Evolutionary conservation across 2,797 vertebrate genomes (phyloP).

Genomic region (Enoplosus armatus): DNA sequence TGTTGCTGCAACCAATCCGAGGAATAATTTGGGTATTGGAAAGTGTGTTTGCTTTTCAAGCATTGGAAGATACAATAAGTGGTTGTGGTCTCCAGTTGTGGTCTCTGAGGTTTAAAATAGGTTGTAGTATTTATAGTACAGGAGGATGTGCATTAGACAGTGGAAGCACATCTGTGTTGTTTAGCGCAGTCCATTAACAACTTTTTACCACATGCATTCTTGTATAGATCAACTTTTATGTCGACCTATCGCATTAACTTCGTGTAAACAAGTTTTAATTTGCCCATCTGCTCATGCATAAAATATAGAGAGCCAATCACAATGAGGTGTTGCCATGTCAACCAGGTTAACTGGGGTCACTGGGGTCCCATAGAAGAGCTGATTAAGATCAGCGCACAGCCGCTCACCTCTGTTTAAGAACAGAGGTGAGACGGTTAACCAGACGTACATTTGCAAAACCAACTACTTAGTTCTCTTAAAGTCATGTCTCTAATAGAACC

Average conservation of each 20-base stretch:
- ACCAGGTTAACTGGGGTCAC: too few species aligned
- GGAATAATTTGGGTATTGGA: background rate
- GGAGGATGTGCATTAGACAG: background rate
- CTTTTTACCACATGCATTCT: background rate
- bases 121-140: background rate
- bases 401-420: too few species aligned
- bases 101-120: constrained; percentile 1
- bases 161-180: background rate
- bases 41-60: background rate
- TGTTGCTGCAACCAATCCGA: constrained; percentile 23
- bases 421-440: background rate
- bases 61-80: background rate
- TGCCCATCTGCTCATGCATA: too few species aligned
- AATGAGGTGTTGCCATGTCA: background rate
- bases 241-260: too few species aligned
- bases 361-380: too few species aligned
- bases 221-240: background rate
- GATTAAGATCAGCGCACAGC: too few species aligned
- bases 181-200: background rate
- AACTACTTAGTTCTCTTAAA: background rate
- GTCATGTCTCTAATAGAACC: too few species aligned
- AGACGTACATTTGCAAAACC: background rate
- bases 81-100: background rate
- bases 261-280: too few species aligned
- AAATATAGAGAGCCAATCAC: background rate